Percentiles rank a stretch among this genome's conserved stretches.
These are phyloP conservation scores for Drosophila kanapiae DNA, from an alignment of 1,140 invertebrate species.

Conservation along the genomic window DNA sequence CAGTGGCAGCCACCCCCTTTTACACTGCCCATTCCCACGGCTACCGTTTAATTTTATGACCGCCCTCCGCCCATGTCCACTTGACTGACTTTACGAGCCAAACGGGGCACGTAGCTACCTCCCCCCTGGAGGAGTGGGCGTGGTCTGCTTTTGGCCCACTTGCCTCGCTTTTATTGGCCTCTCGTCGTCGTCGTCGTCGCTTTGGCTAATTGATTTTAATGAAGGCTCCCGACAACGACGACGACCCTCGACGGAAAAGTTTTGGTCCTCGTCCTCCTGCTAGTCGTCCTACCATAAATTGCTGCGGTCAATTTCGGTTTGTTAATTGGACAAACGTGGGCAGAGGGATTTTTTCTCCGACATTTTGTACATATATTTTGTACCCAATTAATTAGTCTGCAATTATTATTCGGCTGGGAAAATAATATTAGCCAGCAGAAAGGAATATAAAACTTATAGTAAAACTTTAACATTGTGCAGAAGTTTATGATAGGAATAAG, in stretches of 20 bases:
- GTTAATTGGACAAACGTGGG: slow-evolving; percentile 79
- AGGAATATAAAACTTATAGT: slow-evolving; percentile 5
- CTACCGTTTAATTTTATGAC: slow-evolving; percentile 79
- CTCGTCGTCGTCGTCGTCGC: slow-evolving; percentile 55
- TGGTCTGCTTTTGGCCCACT: slow-evolving; percentile 42
- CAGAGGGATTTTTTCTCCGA: slow-evolving; percentile 18
- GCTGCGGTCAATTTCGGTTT: slow-evolving; percentile 80
- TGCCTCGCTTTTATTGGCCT: slow-evolving; percentile 74
- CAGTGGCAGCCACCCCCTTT: slow-evolving; percentile 13
- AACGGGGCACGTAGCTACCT: slow-evolving; percentile 47
- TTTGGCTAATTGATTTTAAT: slow-evolving; percentile 83
- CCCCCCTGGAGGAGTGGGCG: slow-evolving; percentile 19
- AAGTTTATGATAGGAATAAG: no score
- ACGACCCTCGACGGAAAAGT: slow-evolving; percentile 51
- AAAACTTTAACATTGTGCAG: no score
- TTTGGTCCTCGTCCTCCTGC: slow-evolving; percentile 38
- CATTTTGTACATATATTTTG: slow-evolving; percentile 15
- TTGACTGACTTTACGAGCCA: slow-evolving; percentile 76
- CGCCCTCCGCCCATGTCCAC: slow-evolving; percentile 69
- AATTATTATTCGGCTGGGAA: slow-evolving; percentile 56
- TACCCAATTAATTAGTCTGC: slow-evolving; percentile 57
- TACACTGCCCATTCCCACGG: slow-evolving; percentile 33
- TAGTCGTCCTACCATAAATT: slow-evolving; percentile 65
- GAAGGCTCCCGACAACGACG: slow-evolving; percentile 54
- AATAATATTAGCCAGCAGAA: neutral